These are phyloP conservation scores for Oncorhynchus keta DNA, from an alignment of 2,113 vertebrate species.

Conservation along the genomic window DNA sequence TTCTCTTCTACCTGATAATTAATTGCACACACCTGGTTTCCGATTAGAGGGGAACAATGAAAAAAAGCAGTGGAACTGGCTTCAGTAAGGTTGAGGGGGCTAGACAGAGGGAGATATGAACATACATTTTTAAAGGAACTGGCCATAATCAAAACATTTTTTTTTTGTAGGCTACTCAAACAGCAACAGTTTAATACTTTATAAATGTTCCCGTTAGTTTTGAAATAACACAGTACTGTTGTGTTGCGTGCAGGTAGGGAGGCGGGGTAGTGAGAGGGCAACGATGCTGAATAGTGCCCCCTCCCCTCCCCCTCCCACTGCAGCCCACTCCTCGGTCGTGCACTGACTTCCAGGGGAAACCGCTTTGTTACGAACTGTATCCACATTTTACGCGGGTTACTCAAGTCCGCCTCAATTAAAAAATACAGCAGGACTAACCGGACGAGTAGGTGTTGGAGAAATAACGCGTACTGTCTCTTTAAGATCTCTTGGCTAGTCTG, in stretches of 20 bases:
- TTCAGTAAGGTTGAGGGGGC: too few relatives aligned
- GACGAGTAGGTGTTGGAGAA: slow-evolving; percentile 3
- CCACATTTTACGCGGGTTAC: slow-evolving; percentile 43
- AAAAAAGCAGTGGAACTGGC: too few relatives aligned
- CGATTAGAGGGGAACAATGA: too few relatives aligned
- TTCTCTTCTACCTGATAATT: too few relatives aligned
- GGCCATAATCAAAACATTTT: too few relatives aligned
- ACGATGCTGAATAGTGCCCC: slow-evolving; percentile 38
- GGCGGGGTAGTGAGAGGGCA: slow-evolving; percentile 21
- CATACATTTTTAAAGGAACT: too few relatives aligned
- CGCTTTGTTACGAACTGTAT: slow-evolving; percentile 42
- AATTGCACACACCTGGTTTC: too few relatives aligned
- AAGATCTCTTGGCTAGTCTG: slow-evolving; percentile 68
- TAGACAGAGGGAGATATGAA: too few relatives aligned
- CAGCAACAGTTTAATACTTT: neutral
- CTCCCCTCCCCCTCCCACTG: slow-evolving; percentile 11
- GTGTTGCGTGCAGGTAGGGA: slow-evolving; percentile 22
- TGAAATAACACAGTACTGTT: neutral
- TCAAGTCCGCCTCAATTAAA: slow-evolving; percentile 7
- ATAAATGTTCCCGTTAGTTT: too few relatives aligned
- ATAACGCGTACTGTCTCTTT: slow-evolving; percentile 76
- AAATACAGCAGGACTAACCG: neutral
- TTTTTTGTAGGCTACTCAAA: neutral
- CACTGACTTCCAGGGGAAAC: slow-evolving; percentile 29
- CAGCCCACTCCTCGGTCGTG: neutral